A percentile compares a stretch with the other conserved stretches of the same genome.
Evolutionary conservation across 2,888 invertebrate genomes (phyloP).

Genomic region (Leptinotarsa haldemani): DNA sequence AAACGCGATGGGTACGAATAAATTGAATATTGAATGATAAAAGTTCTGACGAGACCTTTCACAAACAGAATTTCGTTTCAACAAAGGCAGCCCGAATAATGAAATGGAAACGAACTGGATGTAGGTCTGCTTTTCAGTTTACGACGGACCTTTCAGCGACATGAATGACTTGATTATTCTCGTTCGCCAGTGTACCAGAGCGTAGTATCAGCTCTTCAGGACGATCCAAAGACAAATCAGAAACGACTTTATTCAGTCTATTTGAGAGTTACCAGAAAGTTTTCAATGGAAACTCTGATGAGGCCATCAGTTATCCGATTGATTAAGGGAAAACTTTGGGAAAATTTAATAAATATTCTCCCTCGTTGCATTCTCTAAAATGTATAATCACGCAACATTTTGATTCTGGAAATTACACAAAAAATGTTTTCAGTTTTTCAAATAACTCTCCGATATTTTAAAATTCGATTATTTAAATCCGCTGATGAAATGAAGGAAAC

Average conservation of each 20-base stretch:
- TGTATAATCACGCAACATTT: not conserved
- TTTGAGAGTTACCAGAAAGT: not conserved
- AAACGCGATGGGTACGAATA: conserved; percentile 2
- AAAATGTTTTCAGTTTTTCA: too few relatives aligned
- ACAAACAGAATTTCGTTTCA: conserved; percentile 13
- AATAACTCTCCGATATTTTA: too few relatives aligned
- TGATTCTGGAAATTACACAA: too few relatives aligned
- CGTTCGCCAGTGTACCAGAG: not conserved
- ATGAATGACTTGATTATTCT: conserved; percentile 10
- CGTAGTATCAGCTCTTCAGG: not conserved
- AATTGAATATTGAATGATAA: conserved; percentile 11
- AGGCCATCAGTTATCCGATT: not conserved
- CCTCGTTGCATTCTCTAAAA: not conserved
- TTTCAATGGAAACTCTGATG: not conserved
- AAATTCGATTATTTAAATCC: too few relatives aligned
- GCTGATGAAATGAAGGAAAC: too few relatives aligned
- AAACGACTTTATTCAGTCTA: not conserved
- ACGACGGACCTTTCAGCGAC: conserved; percentile 5
- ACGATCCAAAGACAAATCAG: conserved; percentile 6
- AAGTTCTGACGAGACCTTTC: conserved; percentile 10
- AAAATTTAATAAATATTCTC: not conserved
- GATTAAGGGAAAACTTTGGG: not conserved
- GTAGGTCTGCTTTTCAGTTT: not conserved
- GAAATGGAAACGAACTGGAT: conserved; percentile 12
- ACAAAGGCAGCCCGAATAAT: not conserved